A percentile compares a stretch with the other conserved stretches of the same genome.
phyloP scores from a whole-genome alignment of 30 jellyfish, hydroid and myxozoan genomes.

The Aurelia sp. region DNA sequence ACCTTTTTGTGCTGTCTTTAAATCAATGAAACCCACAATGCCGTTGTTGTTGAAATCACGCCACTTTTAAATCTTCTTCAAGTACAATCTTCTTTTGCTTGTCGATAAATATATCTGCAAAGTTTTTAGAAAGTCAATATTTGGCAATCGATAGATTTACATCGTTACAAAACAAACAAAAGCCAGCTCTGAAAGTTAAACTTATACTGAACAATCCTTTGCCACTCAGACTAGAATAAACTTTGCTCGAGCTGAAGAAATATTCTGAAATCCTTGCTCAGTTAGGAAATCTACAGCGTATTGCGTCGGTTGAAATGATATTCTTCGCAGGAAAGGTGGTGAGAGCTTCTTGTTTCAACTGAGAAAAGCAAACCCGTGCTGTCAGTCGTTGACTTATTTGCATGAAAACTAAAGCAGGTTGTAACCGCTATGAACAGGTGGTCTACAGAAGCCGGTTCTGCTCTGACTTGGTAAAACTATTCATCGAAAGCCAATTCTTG shows the following conservation, averaged over 20 bases:
- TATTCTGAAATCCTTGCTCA: too few species aligned
- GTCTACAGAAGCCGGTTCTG: constrained; percentile 18
- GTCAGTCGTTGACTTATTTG: constrained; percentile 12
- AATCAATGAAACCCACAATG: too few species aligned
- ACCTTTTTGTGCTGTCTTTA: too few species aligned
- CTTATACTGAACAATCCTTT: not conserved
- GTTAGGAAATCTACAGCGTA: too few species aligned
- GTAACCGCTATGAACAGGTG: constrained; percentile 56
- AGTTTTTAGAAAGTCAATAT: not conserved
- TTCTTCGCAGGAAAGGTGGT: not conserved
- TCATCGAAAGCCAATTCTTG: constrained; percentile 14
- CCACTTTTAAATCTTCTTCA: too few species aligned
- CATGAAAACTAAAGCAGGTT: constrained; percentile 51
- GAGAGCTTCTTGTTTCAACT: not conserved
- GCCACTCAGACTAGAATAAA: not conserved
- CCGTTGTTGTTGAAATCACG: too few species aligned
- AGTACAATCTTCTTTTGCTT: too few species aligned
- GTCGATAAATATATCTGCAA: not conserved
- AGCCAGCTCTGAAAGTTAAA: not conserved
- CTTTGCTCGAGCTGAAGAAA: not conserved
- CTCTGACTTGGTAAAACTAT: constrained; percentile 47
- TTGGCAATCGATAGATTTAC: not conserved
- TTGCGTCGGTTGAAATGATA: not conserved
- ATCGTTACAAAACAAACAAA: constrained; percentile 3
- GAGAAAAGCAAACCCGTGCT: not conserved